Conservation (phyloP, 2,888 invertebrate genomes). For the Melolontha melolontha region DNA sequence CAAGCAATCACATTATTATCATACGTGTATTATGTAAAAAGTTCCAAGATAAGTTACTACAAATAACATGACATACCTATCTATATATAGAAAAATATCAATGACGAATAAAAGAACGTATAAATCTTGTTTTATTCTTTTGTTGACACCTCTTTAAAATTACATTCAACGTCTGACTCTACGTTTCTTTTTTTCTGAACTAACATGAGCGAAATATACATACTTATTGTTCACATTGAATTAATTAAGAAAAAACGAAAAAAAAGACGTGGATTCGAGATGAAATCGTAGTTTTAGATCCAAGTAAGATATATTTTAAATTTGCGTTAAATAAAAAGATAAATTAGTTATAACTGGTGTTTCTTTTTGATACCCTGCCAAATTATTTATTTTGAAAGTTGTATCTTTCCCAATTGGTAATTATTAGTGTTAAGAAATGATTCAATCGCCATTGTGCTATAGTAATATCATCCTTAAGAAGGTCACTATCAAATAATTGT, state of each 20-base stretch:
- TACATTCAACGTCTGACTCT: not conserved
- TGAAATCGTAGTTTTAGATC: constrained; percentile 10
- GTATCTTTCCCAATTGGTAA: too few relatives aligned
- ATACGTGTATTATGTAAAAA: constrained; percentile 34
- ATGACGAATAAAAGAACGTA: constrained; percentile 13
- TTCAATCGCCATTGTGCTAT: too few relatives aligned
- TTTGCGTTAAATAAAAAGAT: constrained; percentile 22
- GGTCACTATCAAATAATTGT: too few relatives aligned
- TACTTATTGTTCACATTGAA: constrained; percentile 2
- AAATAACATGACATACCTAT: constrained; percentile 23
- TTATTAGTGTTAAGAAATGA: too few relatives aligned
- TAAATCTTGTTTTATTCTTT: constrained; percentile 9
- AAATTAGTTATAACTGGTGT: not conserved
- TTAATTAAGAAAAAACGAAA: not conserved
- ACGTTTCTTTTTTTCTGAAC: constrained; percentile 4
- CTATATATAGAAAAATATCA: constrained; percentile 7
- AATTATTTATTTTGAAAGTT: too few relatives aligned
- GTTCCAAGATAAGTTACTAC: constrained; percentile 43
- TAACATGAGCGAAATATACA: not conserved
- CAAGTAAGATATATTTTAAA: constrained; percentile 23
- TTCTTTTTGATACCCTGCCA: not conserved
- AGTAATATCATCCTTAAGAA: too few relatives aligned
- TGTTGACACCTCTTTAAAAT: constrained; percentile 4
- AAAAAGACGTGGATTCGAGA: not conserved
- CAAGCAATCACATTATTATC: constrained; percentile 40